These are phyloP conservation scores for Diabrotica undecimpunctata DNA, from an alignment of 1,140 invertebrate species.

Conservation along the genomic window DNA sequence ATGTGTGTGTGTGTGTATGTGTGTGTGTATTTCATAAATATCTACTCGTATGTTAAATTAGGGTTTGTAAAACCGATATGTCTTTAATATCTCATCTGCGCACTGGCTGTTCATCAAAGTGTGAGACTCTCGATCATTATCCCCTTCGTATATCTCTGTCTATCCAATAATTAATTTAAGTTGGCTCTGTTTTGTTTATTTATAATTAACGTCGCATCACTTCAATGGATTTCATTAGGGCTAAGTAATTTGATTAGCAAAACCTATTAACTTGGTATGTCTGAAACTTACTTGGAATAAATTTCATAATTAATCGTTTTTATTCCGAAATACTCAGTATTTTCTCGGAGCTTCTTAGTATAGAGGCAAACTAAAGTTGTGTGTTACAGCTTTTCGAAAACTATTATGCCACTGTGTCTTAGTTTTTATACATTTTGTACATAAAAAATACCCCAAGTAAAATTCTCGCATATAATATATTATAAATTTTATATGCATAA, in stretches of 20 bases:
- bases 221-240: conserved; percentile 44
- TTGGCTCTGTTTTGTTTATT: conserved; percentile 42
- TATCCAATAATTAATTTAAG: conserved; percentile 41
- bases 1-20: too few relatives aligned
- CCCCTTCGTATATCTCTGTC: conserved; percentile 11
- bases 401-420: too few relatives aligned
- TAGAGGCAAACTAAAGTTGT: too few relatives aligned
- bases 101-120: not conserved
- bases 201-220: conserved; percentile 44
- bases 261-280: conserved; percentile 36
- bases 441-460: too few relatives aligned
- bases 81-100: not conserved
- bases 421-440: too few relatives aligned
- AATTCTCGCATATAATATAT: too few relatives aligned
- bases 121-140: not conserved
- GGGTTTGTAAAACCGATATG: not conserved
- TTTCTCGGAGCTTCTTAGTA: conserved; percentile 7
- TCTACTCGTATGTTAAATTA: not conserved
- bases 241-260: conserved; percentile 42
- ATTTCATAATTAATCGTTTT: conserved; percentile 38
- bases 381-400: too few relatives aligned
- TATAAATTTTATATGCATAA: too few relatives aligned
- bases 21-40: too few relatives aligned
- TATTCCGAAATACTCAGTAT: conserved; percentile 29
- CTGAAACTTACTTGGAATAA: conserved; percentile 31